Conservation (phyloP, 2,888 invertebrate genomes). For the Mesorhabditis belari region DNA sequence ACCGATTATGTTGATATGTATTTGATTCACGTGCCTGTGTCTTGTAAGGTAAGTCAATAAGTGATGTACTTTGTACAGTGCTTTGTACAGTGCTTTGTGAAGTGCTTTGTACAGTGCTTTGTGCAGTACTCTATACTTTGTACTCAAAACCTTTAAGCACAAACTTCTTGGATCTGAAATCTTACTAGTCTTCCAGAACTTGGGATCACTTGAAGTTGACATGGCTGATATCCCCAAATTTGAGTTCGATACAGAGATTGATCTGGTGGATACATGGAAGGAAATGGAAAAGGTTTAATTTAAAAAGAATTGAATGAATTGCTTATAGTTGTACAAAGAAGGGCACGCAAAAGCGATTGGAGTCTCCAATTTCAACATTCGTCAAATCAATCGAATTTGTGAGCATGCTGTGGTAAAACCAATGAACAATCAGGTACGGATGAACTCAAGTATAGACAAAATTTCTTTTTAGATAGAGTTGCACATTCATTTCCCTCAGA, state of each 20-base stretch:
- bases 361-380: slow-evolving; percentile 20
- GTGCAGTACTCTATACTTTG: too few relatives aligned
- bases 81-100: neutral
- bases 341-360: slow-evolving; percentile 13
- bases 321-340: slow-evolving; percentile 8
- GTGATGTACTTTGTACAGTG: neutral
- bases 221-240: neutral
- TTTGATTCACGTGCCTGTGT: slow-evolving; percentile 5
- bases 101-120: too few relatives aligned
- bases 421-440: slow-evolving; percentile 28
- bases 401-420: slow-evolving; percentile 31
- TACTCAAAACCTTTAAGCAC: neutral
- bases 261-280: slow-evolving; percentile 17
- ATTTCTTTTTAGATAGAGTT: slow-evolving; percentile 64
- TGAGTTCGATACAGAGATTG: neutral
- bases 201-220: neutral
- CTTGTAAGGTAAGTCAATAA: neutral
- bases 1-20: slow-evolving; percentile 20
- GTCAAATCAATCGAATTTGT: slow-evolving; percentile 29
- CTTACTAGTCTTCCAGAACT: neutral
- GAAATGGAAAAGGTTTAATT: slow-evolving; percentile 16
- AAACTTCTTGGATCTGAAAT: neutral
- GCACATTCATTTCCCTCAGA: slow-evolving; percentile 72
- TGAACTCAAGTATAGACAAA: neutral
- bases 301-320: slow-evolving; percentile 1